Percentiles rank a stretch among this genome's conserved stretches.
These are phyloP conservation scores for Hystrix cristata DNA, from an alignment of 2,113 vertebrate species.

Conservation along the genomic window DNA sequence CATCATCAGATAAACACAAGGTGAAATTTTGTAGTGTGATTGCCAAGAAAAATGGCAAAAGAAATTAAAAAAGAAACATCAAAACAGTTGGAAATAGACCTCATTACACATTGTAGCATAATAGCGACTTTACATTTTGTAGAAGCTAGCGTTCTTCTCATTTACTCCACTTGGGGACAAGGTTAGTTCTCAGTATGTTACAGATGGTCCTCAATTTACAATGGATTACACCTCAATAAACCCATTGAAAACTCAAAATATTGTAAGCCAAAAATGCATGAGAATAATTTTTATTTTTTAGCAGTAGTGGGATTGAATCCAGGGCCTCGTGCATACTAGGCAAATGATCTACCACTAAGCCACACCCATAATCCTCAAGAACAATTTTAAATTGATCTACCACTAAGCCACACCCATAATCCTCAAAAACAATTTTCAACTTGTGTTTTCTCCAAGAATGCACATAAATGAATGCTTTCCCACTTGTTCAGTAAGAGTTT, in stretches of 20 bases:
- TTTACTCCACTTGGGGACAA: not conserved
- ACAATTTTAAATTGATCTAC: not conserved
- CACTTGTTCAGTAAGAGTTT: not conserved
- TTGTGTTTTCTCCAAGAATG: not conserved
- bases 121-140: not conserved
- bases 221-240: not conserved
- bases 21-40: conserved; percentile 56
- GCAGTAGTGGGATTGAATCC: not conserved
- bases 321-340: not conserved
- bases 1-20: conserved; percentile 45
- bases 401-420: not conserved
- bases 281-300: not conserved
- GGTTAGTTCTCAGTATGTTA: not conserved
- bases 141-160: not conserved
- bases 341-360: not conserved
- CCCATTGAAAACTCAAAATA: not conserved
- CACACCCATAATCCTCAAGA: not conserved
- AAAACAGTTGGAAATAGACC: not conserved
- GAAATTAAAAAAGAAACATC: conserved; percentile 40
- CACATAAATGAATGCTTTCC: not conserved
- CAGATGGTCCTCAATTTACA: not conserved
- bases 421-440: not conserved
- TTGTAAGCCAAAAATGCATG: not conserved
- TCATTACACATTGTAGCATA: not conserved
- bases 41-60: conserved; percentile 72